phyloP scores from a whole-genome alignment of 2,113 vertebrate genomes.

The Protomyctophum bolini region DNA sequence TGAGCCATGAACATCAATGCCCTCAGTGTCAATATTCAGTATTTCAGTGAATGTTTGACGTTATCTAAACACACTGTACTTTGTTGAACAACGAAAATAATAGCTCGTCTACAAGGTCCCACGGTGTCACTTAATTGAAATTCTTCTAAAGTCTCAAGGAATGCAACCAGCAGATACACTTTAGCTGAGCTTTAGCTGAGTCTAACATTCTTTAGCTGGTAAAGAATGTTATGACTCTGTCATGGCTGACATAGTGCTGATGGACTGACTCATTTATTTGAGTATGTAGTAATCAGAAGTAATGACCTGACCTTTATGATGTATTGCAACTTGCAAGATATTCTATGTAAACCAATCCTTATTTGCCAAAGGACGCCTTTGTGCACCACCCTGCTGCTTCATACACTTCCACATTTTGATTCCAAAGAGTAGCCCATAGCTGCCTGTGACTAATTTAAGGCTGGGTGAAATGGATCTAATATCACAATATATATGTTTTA shows the following conservation, averaged over 20 bases:
- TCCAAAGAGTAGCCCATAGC: slow-evolving; percentile 16
- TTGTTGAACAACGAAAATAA: no score
- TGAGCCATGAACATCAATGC: no score
- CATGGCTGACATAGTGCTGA: slow-evolving; percentile 43
- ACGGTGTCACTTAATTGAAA: no score
- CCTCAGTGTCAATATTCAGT: no score
- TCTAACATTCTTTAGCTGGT: no score
- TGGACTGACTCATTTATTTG: slow-evolving; percentile 31
- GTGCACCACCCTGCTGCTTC: neutral
- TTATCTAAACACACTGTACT: no score
- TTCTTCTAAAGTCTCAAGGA: neutral
- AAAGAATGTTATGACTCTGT: neutral
- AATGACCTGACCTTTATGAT: neutral
- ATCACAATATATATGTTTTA: no score
- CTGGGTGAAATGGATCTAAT: no score
- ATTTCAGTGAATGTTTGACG: no score
- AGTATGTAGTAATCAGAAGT: neutral
- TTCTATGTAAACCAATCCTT: neutral
- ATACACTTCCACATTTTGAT: neutral
- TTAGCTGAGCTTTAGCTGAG: no score
- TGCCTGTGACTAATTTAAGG: slow-evolving; percentile 1
- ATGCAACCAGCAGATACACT: no score
- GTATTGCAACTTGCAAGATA: neutral
- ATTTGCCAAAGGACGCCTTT: slow-evolving; percentile 17
- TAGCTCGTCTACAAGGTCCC: no score